These are phyloP conservation scores for Heliocidaris erythrogramma DNA, from an alignment of 35 echinoderm and acorn worm genomes.

Conservation along the genomic window DNA sequence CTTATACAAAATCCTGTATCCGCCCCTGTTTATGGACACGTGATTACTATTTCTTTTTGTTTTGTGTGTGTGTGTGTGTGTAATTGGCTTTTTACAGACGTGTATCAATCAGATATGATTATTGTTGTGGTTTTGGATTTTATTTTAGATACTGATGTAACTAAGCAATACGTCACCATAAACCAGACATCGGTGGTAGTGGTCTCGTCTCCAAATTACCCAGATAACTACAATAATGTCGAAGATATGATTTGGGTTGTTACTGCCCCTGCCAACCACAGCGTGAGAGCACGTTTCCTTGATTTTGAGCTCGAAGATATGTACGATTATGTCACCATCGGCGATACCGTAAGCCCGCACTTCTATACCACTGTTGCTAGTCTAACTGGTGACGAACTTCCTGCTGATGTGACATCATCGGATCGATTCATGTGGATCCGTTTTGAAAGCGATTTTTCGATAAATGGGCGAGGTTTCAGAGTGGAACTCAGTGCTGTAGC, in stretches of 20 bases:
- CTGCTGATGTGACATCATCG: neutral
- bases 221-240: neutral
- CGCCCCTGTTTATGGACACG: too few relatives aligned
- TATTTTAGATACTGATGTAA: too few relatives aligned
- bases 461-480: neutral
- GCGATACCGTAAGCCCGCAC: neutral
- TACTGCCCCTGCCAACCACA: neutral
- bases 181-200: neutral
- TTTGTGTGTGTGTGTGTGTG: too few relatives aligned
- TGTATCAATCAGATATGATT: too few relatives aligned
- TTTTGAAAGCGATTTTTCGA: neutral
- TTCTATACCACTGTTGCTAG: neutral
- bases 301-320: neutral
- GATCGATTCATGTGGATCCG: neutral
- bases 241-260: neutral
- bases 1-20: too few relatives aligned
- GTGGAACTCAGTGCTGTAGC: neutral
- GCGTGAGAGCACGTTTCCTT: neutral
- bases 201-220: neutral
- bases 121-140: too few relatives aligned
- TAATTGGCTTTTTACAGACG: too few relatives aligned
- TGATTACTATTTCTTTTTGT: too few relatives aligned
- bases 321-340: neutral
- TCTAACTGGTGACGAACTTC: neutral
- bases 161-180: too few relatives aligned